These are phyloP conservation scores for Merodon equestris DNA, from an alignment of 2,888 invertebrate genomes.

Conservation along the genomic window DNA sequence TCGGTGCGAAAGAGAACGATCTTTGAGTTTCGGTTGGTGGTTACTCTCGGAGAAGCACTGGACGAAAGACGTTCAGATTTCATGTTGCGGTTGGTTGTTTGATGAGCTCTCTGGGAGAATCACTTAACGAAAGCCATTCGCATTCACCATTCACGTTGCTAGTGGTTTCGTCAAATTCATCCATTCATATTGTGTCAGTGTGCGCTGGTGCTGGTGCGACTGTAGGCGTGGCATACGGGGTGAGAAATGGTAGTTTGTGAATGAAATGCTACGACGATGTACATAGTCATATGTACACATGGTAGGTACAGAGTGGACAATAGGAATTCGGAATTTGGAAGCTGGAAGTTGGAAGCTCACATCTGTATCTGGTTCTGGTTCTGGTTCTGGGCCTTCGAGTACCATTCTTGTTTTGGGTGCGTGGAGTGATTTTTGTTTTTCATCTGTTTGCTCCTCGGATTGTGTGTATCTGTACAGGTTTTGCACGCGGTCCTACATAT, in stretches of 20 bases:
- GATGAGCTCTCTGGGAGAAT: slow-evolving; percentile 18
- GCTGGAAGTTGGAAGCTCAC: slow-evolving; percentile 53
- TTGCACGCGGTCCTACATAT: slow-evolving; percentile 39
- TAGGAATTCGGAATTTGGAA: slow-evolving; percentile 1
- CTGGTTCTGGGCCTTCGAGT: slow-evolving; percentile 44
- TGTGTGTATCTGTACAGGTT: slow-evolving; percentile 27
- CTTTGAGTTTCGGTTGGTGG: neutral
- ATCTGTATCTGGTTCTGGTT: slow-evolving; percentile 7
- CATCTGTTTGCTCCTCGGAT: slow-evolving; percentile 9
- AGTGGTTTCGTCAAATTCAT: slow-evolving; percentile 54
- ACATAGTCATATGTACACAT: neutral
- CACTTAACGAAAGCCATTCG: slow-evolving; percentile 56
- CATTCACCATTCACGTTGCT: neutral
- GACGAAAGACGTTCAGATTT: slow-evolving; percentile 41
- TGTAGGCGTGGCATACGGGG: slow-evolving; percentile 46
- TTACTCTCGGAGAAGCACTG: slow-evolving; percentile 38
- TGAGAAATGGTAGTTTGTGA: slow-evolving; percentile 55
- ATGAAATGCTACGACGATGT: slow-evolving; percentile 34
- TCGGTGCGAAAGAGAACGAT: slow-evolving; percentile 47
- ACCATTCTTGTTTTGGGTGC: slow-evolving; percentile 53
- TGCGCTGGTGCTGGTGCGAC: slow-evolving; percentile 31
- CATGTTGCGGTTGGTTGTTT: slow-evolving; percentile 2
- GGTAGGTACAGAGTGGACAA: neutral
- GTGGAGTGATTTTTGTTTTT: slow-evolving; percentile 18
- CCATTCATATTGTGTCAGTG: slow-evolving; percentile 53